phyloP scores from a whole-genome alignment of 2,888 invertebrate species.

The Drosophila fungiperda region DNA sequence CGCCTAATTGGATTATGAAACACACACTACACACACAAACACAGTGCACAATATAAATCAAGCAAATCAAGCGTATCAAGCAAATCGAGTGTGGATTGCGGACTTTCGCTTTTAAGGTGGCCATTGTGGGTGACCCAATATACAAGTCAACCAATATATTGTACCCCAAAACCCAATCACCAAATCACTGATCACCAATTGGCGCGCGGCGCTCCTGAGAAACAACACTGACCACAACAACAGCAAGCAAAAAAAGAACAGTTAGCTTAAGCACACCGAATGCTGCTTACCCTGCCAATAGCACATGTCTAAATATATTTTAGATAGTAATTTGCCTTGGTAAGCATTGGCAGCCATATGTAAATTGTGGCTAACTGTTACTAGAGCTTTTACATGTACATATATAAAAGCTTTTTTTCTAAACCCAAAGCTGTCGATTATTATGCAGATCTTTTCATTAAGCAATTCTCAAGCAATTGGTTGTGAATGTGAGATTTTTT shows the following conservation, averaged over 20 bases:
- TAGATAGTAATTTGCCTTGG: neutral
- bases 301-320: neutral
- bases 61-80: constrained; percentile 49
- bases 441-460: neutral
- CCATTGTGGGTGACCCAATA: constrained; percentile 74
- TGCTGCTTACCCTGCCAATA: neutral
- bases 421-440: neutral
- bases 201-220: constrained; percentile 68
- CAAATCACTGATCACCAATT: constrained; percentile 41
- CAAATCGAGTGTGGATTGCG: constrained; percentile 55
- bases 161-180: constrained; percentile 38
- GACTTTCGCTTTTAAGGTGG: constrained; percentile 74
- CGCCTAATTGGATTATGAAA: constrained; percentile 80
- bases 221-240: constrained; percentile 27
- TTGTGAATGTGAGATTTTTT: neutral
- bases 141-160: constrained; percentile 27
- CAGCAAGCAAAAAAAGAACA: neutral
- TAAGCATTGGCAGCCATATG: neutral
- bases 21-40: constrained; percentile 27
- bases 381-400: neutral
- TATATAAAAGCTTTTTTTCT: neutral
- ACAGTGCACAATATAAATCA: constrained; percentile 44
- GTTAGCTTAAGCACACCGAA: neutral
- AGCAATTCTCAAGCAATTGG: neutral
- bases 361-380: neutral